Conservation (phyloP, 2,888 invertebrate genomes). For the Lobophora halterata region DNA sequence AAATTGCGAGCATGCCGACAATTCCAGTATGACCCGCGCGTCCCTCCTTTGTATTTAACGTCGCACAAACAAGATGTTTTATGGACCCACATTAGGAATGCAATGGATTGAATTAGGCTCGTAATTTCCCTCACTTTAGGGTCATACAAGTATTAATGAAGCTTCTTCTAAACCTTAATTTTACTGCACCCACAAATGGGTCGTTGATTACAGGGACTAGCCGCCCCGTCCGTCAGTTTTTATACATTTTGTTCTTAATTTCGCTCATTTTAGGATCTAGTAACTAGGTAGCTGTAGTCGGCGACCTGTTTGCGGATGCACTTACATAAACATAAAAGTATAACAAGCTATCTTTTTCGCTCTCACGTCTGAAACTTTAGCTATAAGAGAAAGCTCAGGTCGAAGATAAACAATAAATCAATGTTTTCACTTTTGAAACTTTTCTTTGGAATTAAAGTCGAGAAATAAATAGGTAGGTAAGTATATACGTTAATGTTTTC, state of each 20-base stretch:
- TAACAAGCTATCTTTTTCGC: background rate
- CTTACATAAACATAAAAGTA: background rate
- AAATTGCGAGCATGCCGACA: conserved; percentile 59
- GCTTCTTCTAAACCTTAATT: no score
- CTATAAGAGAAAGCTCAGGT: conserved; percentile 22
- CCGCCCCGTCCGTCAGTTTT: no score
- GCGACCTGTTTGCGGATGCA: no score
- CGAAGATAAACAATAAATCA: conserved; percentile 41
- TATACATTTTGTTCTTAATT: no score
- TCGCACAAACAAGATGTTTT: conserved; percentile 71
- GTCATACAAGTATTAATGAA: no score
- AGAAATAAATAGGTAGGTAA: conserved; percentile 41
- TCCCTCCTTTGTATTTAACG: conserved; percentile 61
- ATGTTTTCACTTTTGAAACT: conserved; percentile 45
- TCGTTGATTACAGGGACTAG: no score
- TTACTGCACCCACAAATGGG: no score
- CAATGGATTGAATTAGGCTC: conserved; percentile 64
- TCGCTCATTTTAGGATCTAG: no score
- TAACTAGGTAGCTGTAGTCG: no score
- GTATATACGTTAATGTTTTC: conserved; percentile 31
- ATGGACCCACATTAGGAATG: conserved; percentile 65
- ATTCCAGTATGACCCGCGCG: conserved; percentile 42
- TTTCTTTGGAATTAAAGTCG: conserved; percentile 33
- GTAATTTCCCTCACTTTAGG: conserved; percentile 57
- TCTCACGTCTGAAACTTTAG: conserved; percentile 11